These are phyloP conservation scores for Onychomys arenicola DNA, from an alignment of 2,797 vertebrate genomes.

Conservation along the genomic window DNA sequence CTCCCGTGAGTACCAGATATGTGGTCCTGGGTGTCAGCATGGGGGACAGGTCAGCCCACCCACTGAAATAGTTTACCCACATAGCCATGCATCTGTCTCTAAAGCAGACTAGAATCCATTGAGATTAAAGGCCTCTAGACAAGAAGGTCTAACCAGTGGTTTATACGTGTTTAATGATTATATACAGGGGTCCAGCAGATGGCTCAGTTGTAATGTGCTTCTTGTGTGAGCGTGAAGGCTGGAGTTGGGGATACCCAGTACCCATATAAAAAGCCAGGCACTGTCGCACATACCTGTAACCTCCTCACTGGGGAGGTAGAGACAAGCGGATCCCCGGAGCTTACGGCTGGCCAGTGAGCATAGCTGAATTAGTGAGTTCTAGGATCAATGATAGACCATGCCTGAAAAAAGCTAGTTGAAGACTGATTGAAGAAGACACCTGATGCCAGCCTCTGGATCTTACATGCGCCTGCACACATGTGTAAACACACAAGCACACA, in stretches of 20 bases:
- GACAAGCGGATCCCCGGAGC: background rate
- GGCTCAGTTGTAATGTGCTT: background rate
- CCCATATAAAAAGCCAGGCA: background rate
- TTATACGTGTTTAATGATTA: background rate
- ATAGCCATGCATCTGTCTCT: background rate
- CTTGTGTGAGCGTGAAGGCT: background rate
- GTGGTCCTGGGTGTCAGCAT: background rate
- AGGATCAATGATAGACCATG: background rate
- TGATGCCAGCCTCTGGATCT: background rate
- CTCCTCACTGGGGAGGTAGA: no score
- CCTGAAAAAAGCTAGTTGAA: background rate
- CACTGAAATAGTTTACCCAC: background rate
- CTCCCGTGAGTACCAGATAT: constrained; percentile 91
- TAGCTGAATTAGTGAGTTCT: background rate
- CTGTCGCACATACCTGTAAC: background rate
- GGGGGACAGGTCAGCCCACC: background rate
- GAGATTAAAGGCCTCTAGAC: background rate
- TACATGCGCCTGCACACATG: no score
- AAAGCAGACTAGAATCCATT: background rate
- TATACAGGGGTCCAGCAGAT: background rate
- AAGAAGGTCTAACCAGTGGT: background rate
- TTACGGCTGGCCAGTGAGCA: background rate
- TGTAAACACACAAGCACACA: background rate
- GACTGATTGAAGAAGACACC: background rate
- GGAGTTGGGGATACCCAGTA: background rate